Evolutionary conservation across 2,797 vertebrate genomes (phyloP).

Genomic region (Poecilia velifera): DNA sequence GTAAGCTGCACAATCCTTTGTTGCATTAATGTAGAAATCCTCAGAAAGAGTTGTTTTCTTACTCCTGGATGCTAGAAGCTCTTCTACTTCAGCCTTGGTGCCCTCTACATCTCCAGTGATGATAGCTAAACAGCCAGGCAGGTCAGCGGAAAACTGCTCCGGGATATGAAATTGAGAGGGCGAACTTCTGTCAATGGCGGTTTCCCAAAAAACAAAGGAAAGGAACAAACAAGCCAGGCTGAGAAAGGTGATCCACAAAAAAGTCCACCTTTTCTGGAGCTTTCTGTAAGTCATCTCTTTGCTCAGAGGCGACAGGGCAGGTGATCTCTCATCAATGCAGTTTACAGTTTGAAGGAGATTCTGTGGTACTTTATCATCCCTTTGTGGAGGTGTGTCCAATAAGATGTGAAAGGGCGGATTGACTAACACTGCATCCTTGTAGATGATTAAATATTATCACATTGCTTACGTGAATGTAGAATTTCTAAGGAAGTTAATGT

Average conservation of each 20-base stretch:
- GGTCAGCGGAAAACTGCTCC: slow-evolving; percentile 45
- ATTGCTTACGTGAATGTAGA: not conserved
- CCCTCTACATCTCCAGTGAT: slow-evolving; percentile 67
- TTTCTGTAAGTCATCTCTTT: slow-evolving; percentile 10
- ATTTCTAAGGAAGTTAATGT: not conserved
- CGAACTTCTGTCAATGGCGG: not conserved
- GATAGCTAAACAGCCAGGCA: slow-evolving; percentile 75
- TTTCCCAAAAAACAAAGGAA: slow-evolving; percentile 32
- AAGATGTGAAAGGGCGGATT: not conserved
- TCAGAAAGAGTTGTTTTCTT: slow-evolving; percentile 49
- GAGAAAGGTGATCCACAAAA: not conserved
- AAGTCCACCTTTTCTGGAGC: fast-evolving
- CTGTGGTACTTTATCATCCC: not conserved
- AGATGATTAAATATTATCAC: not conserved
- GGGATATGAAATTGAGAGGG: slow-evolving; percentile 7
- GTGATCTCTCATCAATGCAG: not conserved
- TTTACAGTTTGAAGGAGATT: not conserved
- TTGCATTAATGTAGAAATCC: slow-evolving; percentile 77
- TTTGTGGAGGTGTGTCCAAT: slow-evolving; percentile 19
- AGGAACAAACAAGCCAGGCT: slow-evolving; percentile 2
- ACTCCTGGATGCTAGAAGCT: slow-evolving; percentile 62
- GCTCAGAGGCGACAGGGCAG: fast-evolving
- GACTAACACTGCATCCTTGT: not conserved
- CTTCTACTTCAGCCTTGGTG: slow-evolving; percentile 38
- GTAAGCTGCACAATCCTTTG: slow-evolving; percentile 80